A percentile compares a stretch with the other conserved stretches of the same genome.
phyloP scores from a whole-genome alignment of 2,797 vertebrate genomes.

The Eremophila alpestris region DNA sequence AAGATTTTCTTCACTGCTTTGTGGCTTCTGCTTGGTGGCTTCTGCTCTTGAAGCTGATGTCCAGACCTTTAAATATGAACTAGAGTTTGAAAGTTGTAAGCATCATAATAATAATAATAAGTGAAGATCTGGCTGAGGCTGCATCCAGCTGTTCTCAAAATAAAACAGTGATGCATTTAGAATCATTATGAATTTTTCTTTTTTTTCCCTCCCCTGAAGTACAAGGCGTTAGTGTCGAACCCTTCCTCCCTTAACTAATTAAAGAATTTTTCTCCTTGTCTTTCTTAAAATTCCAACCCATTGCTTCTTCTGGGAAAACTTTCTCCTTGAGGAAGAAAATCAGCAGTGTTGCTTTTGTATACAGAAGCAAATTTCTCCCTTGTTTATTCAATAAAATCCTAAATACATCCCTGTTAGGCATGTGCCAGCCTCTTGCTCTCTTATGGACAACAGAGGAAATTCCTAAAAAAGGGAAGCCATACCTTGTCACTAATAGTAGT shows the following conservation, averaged over 20 bases:
- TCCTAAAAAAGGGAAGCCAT: not conserved
- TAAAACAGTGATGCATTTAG: constrained; percentile 27
- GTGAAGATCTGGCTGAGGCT: not conserved
- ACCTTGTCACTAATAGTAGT: not conserved
- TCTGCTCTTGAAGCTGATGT: not conserved
- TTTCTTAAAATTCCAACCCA: not conserved
- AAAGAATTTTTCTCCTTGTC: not conserved
- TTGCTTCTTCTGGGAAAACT: not conserved
- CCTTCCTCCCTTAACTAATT: not conserved
- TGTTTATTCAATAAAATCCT: not conserved
- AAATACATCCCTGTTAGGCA: not conserved
- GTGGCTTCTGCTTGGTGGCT: not conserved
- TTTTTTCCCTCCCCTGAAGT: not conserved
- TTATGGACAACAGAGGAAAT: not conserved
- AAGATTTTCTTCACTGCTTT: not conserved
- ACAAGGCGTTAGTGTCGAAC: not conserved
- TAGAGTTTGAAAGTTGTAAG: not conserved
- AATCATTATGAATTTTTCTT: not conserved
- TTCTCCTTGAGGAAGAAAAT: not conserved
- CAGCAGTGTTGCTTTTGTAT: not conserved
- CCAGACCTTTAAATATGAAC: not conserved
- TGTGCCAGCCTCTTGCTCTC: not conserved
- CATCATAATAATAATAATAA: not conserved
- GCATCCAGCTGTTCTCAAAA: constrained; percentile 37
- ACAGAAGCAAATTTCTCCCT: not conserved